Evolutionary conservation across 2,888 invertebrate genomes (phyloP), one percentile per base, ranked within the genome.

Genomic region (Cataglyphis livida): DNA sequence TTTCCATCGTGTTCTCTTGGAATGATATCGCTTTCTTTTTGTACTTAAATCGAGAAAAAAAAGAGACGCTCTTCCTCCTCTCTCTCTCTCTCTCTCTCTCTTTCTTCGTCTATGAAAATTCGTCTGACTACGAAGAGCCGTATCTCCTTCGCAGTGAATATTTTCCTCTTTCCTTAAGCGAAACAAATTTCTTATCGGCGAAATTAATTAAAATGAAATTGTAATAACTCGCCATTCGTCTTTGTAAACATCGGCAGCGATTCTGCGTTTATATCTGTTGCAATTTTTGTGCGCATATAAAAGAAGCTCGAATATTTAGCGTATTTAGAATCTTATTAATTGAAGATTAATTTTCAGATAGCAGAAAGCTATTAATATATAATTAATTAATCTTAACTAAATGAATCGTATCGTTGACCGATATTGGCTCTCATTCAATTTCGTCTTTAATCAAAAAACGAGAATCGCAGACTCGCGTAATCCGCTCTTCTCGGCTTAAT

Each of bases 401-500:
- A 6, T 35, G 15, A 35, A 3, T 54, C 54, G 28, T 54, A 25
- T 12, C 21, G 38, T 66, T 38, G 32, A 51, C n/a, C n/a, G 51
- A 1, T 38, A 28, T 18, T n/a, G 54, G 38, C 38, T 25, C n/a
- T 25, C n/a, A 76, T 65, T 75, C 65, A 51, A 51, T 65, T 64
- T 38, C 51, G 38, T 66, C 75, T 28, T 25, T 66, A 76, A 76
- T 66, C 51, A 51, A 10, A 10, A 10, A 10, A 4, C 38, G 66
- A 76, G 79, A 70, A 83, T 88, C 83, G 57, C 66, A 25, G 41
- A 32, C 32, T 65, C 32, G 61, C 61, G 57, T 82, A 83, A 85
- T 73, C 78, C 88, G 86, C 85, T 82, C 88, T 90, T 90, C 89
- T 54, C 86, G 70, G 64, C 90, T 88, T 92, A 92, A 92, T 92